Base-by-base conservation (phyloP, 2,888 invertebrate species). In the Ommatoiulus sabulosus region DNA sequence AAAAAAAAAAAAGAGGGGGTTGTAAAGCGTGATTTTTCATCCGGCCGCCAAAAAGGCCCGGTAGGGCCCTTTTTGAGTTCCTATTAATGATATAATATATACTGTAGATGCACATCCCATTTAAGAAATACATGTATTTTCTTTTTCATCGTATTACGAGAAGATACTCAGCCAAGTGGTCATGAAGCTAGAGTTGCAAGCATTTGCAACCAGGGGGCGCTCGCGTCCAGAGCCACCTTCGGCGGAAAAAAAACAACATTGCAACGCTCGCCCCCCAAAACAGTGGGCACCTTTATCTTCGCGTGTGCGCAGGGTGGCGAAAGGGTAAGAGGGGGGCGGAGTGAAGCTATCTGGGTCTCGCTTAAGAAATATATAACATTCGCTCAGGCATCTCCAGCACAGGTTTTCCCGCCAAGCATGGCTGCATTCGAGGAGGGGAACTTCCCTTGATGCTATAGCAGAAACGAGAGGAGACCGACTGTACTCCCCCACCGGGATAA, bases 361-460 rank as follows among this genome's bases (percentile, higher is more conserved):
- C 63, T 7, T n/a, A n/a, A 52, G 17, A 52, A 63, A 63, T 63
- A 63, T 63, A 63, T 63, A 63, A n/a, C 63, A n/a, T n/a, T 63
- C n/a, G n/a, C 63, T 63, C 63, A 17, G 63, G 63, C 63, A 63
- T 63, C 15, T 57, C 15, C 10, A 57, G 15, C 63, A 63, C 63
- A 63, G 1, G n/a, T 63, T 63, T 63, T 63, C n/a, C 63, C 17
- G 63, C 63, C 63, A 63, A 63, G 63, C 63, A 63, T 63, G 63
- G 63, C 63, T 63, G 63, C 63, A 63, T 63, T 63, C 63, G 63
- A 63, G n/a, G n/a, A 63, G 63, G 63, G 17, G 63, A 63, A 63
- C n/a, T 63, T 63, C 63, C n/a, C 63, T n/a, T 63, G 63, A 63
- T 63, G n/a, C 63, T 63, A 63, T 63, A n/a, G n/a, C 63, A n/a